A percentile compares a stretch with the other conserved stretches of the same genome.
These are phyloP conservation scores for Eurytoma californica DNA, from an alignment of 2,888 invertebrate species.

Conservation along the genomic window DNA sequence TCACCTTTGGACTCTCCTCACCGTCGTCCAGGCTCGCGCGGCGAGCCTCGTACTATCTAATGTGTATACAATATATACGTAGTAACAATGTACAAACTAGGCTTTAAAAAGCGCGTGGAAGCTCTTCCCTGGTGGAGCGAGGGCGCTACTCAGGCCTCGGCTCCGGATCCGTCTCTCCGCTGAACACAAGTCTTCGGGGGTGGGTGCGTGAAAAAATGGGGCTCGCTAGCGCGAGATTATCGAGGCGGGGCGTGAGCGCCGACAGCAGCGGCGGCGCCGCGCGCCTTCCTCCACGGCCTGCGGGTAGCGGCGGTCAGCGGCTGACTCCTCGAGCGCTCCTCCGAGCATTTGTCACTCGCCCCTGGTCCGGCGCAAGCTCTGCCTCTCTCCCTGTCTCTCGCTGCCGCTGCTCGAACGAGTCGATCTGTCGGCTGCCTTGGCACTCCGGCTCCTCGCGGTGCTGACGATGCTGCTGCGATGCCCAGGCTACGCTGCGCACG, in stretches of 20 bases:
- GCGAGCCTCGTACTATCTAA: not conserved
- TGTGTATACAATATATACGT: not conserved
- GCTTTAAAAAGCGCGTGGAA: conserved; percentile 23
- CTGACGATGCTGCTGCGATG: too few relatives aligned
- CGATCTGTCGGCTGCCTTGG: conserved; percentile 5
- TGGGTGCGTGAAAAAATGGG: too few relatives aligned
- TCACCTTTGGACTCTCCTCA: conserved; percentile 18
- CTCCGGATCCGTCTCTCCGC: not conserved
- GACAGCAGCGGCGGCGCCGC: too few relatives aligned
- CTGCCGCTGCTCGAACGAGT: not conserved
- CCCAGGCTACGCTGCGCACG: conserved; percentile 11
- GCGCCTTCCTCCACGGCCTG: not conserved
- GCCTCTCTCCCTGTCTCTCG: not conserved
- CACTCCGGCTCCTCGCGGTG: not conserved
- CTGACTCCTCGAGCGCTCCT: not conserved
- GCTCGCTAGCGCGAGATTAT: too few relatives aligned
- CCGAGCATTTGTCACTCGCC: conserved; percentile 23
- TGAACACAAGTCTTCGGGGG: conserved; percentile 5
- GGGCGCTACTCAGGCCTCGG: not conserved
- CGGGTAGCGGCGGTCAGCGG: conserved; percentile 1
- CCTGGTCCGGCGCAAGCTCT: not conserved
- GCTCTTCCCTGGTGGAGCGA: conserved; percentile 11
- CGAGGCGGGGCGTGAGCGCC: too few relatives aligned
- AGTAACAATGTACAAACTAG: conserved; percentile 24
- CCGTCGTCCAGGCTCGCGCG: conserved; percentile 6